Evolutionary conservation across 2,888 invertebrate species (phyloP).

Genomic region (Nyleta sp.): DNA sequence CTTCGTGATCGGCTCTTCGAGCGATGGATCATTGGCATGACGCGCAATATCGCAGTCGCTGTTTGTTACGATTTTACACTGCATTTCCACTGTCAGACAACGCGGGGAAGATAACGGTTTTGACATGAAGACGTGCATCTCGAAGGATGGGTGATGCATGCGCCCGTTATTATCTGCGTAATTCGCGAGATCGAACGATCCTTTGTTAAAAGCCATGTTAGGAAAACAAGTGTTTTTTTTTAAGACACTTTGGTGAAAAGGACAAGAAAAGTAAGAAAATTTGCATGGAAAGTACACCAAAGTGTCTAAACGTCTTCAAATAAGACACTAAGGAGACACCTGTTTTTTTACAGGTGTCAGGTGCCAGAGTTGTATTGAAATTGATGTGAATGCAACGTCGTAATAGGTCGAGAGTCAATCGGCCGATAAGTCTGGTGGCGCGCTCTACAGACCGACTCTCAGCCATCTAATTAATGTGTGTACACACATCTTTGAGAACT

Average conservation of each 20-base stretch:
- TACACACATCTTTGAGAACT: constrained; percentile 64
- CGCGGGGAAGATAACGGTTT: constrained; percentile 63
- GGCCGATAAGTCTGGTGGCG: constrained; percentile 42
- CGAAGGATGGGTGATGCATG: constrained; percentile 24
- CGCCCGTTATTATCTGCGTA: background rate
- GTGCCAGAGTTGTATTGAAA: constrained; percentile 35
- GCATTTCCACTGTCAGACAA: constrained; percentile 63
- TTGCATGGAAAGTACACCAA: no score
- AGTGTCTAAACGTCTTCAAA: no score
- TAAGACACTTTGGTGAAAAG: no score
- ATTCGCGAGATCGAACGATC: constrained; percentile 17
- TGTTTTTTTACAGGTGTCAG: no score
- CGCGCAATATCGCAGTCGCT: constrained; percentile 67
- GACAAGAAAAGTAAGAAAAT: no score
- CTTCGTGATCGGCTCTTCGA: constrained; percentile 73
- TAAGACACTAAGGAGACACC: no score
- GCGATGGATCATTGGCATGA: constrained; percentile 73
- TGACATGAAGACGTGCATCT: constrained; percentile 59
- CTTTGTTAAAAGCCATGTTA: constrained; percentile 22
- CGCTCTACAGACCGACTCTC: constrained; percentile 22
- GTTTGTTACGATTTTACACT: constrained; percentile 73
- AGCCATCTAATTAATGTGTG: constrained; percentile 71
- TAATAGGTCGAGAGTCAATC: constrained; percentile 66
- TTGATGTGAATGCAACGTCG: constrained; percentile 41
- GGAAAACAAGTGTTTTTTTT: no score